phyloP scores from a whole-genome alignment of 2,797 vertebrate species.

The Sciaenops ocellatus region DNA sequence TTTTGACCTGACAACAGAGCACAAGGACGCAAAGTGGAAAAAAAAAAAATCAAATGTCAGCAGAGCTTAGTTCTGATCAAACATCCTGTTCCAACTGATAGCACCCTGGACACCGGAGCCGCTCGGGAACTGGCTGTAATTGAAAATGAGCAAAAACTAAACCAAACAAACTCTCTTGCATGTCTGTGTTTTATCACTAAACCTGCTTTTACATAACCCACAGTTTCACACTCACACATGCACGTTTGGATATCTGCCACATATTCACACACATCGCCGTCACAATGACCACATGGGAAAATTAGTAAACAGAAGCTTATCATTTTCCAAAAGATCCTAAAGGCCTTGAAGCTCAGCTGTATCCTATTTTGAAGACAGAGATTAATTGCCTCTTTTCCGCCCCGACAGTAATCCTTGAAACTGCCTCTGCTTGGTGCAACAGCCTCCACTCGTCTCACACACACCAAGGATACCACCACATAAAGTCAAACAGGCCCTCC shows the following conservation, averaged over 20 bases:
- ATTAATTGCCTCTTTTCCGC: constrained; percentile 87
- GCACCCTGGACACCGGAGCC: constrained; percentile 30
- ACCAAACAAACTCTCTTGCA: constrained; percentile 60
- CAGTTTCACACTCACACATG: constrained; percentile 3
- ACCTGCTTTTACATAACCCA: constrained; percentile 46
- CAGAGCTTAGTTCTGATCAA: constrained; percentile 77
- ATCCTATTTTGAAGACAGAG: constrained; percentile 81
- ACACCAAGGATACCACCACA: constrained; percentile 48
- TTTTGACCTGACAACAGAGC: constrained; percentile 70
- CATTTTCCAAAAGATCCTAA: constrained; percentile 76
- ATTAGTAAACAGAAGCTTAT: constrained; percentile 82
- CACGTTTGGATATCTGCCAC: constrained; percentile 9
- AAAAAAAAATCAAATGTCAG: constrained; percentile 63
- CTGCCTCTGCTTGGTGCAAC: constrained; percentile 76
- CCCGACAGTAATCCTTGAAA: constrained; percentile 87
- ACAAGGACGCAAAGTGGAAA: constrained; percentile 59
- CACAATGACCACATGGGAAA: constrained; percentile 58
- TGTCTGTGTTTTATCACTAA: constrained; percentile 28
- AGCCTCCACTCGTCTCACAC: constrained; percentile 55
- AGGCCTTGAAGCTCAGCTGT: constrained; percentile 83
- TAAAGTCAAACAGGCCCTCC: constrained; percentile 53
- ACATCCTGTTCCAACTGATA: constrained; percentile 76
- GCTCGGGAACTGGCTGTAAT: constrained; percentile 50
- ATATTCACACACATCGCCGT: constrained; percentile 15
- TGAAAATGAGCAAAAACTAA: constrained; percentile 66